Percentiles rank a stretch among this genome's conserved stretches.
phyloP scores from a whole-genome alignment of 2,113 vertebrate genomes.

The Rhodinocichla rosea region DNA sequence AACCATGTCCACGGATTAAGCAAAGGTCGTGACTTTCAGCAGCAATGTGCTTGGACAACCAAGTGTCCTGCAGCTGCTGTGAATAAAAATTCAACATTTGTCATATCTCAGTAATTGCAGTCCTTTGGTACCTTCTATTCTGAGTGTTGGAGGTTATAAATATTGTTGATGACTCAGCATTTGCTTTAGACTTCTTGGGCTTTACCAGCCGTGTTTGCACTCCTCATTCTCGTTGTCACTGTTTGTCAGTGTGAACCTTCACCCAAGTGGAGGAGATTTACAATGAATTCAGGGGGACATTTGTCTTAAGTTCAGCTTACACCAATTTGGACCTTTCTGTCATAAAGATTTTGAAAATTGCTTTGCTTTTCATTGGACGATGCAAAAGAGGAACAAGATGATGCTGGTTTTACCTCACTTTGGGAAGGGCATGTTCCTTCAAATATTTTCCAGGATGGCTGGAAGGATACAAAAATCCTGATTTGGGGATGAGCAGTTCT shows the following conservation, averaged over 20 bases:
- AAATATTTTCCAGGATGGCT: slow-evolving; percentile 15
- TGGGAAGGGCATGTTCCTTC: background rate
- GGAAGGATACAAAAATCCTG: slow-evolving; percentile 2
- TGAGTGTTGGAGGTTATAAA: slow-evolving; percentile 28
- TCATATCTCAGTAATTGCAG: slow-evolving; percentile 33
- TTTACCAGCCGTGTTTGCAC: background rate
- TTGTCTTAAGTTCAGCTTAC: background rate
- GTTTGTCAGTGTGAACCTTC: background rate
- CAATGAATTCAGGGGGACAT: background rate
- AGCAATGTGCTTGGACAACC: background rate
- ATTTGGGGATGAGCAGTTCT: slow-evolving; percentile 62
- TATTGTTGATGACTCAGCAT: slow-evolving; percentile 52
- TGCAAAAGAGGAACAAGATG: background rate
- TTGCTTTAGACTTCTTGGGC: slow-evolving; percentile 17
- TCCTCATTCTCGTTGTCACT: background rate
- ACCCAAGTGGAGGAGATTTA: background rate
- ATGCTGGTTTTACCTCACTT: background rate
- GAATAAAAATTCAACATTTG: slow-evolving; percentile 45
- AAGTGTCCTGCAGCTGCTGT: slow-evolving; percentile 30
- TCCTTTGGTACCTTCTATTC: slow-evolving; percentile 28
- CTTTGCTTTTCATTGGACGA: background rate
- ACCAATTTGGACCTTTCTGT: background rate
- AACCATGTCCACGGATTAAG: accelerated
- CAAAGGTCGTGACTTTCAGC: background rate
- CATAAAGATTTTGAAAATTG: background rate